These are phyloP conservation scores for Acrobasis suavella DNA, from an alignment of 2,888 invertebrate genomes.

Conservation along the genomic window DNA sequence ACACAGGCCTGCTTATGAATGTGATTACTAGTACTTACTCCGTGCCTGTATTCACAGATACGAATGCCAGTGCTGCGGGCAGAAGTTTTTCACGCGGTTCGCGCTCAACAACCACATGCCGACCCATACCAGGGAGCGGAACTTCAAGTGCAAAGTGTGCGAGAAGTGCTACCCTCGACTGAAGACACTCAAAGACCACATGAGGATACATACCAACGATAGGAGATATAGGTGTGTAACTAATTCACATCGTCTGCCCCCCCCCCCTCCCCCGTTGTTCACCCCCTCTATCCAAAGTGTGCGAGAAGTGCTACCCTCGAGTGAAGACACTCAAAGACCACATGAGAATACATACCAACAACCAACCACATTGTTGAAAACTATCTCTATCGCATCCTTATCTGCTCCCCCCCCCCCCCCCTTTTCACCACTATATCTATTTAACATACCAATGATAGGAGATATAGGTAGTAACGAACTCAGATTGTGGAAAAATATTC, in stretches of 20 bases:
- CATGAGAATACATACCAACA: constrained; percentile 61
- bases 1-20: too few relatives aligned
- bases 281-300: too few relatives aligned
- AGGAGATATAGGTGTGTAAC: constrained; percentile 47
- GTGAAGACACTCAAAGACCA: constrained; percentile 71
- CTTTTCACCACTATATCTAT: too few relatives aligned
- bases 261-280: too few relatives aligned
- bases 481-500: too few relatives aligned
- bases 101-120: constrained; percentile 74
- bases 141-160: constrained; percentile 71
- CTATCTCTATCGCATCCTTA: too few relatives aligned
- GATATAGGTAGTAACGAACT: constrained; percentile 43
- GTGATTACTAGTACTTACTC: too few relatives aligned
- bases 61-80: constrained; percentile 70
- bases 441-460: constrained; percentile 65
- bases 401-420: too few relatives aligned
- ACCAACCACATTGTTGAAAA: too few relatives aligned
- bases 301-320: constrained; percentile 70
- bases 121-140: constrained; percentile 68
- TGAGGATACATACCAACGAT: constrained; percentile 69
- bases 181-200: constrained; percentile 70
- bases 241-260: too few relatives aligned
- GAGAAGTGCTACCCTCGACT: constrained; percentile 70
- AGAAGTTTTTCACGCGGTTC: constrained; percentile 73
- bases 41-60: constrained; percentile 48